These are phyloP conservation scores for Drosophila pullipes DNA, from an alignment of 2,888 invertebrate genomes.

Conservation along the genomic window DNA sequence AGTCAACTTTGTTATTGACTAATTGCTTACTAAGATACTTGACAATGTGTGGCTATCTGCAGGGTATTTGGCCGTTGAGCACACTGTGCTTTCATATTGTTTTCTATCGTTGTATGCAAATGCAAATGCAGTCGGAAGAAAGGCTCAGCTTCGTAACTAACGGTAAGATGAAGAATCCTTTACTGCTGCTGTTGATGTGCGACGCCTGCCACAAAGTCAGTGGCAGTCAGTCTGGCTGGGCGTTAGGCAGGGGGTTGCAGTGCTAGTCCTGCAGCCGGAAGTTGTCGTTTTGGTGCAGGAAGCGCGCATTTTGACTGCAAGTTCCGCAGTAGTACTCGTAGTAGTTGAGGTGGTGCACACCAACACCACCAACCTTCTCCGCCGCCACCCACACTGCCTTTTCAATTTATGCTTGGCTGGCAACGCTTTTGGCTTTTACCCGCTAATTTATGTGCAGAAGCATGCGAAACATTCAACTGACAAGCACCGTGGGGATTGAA, in stretches of 20 bases:
- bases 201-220: slow-evolving; percentile 45
- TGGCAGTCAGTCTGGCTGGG: slow-evolving; percentile 19
- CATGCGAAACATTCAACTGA: slow-evolving; percentile 61
- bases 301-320: slow-evolving; percentile 59
- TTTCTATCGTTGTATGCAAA: slow-evolving; percentile 48
- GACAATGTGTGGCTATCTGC: too few species aligned
- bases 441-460: slow-evolving; percentile 78
- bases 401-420: slow-evolving; percentile 65
- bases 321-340: slow-evolving; percentile 31
- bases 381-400: not conserved
- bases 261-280: slow-evolving; percentile 57
- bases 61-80: slow-evolving; percentile 1
- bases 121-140: slow-evolving; percentile 31
- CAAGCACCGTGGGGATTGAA: slow-evolving; percentile 13
- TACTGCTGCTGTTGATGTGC: slow-evolving; percentile 12
- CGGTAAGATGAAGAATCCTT: slow-evolving; percentile 67
- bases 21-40: not conserved
- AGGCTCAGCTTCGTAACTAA: slow-evolving; percentile 61
- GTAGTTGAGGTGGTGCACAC: slow-evolving; percentile 21
- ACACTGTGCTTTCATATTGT: slow-evolving; percentile 9
- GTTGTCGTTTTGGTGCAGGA: slow-evolving; percentile 77
- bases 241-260: not conserved
- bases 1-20: not conserved
- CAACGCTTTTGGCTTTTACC: slow-evolving; percentile 66
- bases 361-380: too few species aligned